phyloP scores from a whole-genome alignment of 2,797 vertebrate genomes.

The Dromococcyx pavoninus region DNA sequence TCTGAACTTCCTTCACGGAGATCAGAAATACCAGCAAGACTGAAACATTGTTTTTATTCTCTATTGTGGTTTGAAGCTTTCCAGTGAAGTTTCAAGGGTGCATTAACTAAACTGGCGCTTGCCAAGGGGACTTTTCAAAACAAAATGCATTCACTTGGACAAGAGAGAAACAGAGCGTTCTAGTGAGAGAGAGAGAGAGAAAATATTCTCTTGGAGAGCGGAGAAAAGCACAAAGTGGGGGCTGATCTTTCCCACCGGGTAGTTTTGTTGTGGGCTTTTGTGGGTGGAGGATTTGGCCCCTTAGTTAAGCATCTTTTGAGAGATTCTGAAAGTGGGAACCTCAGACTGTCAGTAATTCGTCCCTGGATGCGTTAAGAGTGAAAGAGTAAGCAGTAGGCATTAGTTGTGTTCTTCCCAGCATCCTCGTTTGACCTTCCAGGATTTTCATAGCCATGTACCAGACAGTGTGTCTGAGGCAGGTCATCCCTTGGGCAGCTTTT shows the following conservation, averaged over 20 bases:
- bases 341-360: neutral
- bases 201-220: neutral
- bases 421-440: neutral
- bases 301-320: neutral
- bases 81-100: neutral
- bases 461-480: neutral
- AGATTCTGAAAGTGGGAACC: neutral
- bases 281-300: neutral
- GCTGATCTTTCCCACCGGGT: neutral
- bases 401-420: neutral
- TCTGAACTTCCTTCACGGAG: conserved; percentile 23
- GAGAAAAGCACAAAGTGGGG: neutral
- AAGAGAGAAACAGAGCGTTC: neutral
- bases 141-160: neutral
- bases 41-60: neutral
- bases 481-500: neutral
- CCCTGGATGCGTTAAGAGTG: neutral
- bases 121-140: conserved; percentile 10
- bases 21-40: neutral
- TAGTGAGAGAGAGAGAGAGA: neutral
- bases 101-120: neutral
- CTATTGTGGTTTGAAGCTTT: conserved; percentile 4
- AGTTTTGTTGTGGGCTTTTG: neutral
- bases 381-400: neutral
- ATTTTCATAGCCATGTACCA: neutral